Percentiles rank a stretch among this genome's conserved stretches.
These are phyloP conservation scores for Brenthis daphne DNA, from an alignment of 2,888 invertebrate genomes.

Conservation along the genomic window DNA sequence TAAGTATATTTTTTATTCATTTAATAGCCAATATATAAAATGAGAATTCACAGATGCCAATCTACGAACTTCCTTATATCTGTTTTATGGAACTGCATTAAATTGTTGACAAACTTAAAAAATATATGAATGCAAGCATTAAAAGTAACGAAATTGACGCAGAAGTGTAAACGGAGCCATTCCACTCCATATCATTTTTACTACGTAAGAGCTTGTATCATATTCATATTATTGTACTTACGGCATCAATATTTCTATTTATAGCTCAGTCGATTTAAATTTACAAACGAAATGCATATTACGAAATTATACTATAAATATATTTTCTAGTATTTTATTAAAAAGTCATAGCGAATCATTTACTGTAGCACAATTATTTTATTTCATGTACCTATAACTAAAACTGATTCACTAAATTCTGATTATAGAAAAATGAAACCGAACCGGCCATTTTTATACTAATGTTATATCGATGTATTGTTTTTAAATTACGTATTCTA, in stretches of 20 bases:
- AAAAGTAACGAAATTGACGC: slow-evolving; percentile 13
- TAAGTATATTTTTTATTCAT: too few relatives aligned
- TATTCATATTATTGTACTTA: slow-evolving; percentile 56
- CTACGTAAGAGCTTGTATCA: slow-evolving; percentile 70
- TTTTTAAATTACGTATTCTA: slow-evolving; percentile 28
- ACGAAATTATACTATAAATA: slow-evolving; percentile 49
- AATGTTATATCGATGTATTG: slow-evolving; percentile 30
- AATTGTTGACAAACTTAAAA: not conserved
- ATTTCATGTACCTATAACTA: slow-evolving; percentile 7
- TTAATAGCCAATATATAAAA: too few relatives aligned
- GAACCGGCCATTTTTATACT: slow-evolving; percentile 44
- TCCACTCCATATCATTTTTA: slow-evolving; percentile 72
- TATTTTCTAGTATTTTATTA: slow-evolving; percentile 67
- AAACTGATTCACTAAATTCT: slow-evolving; percentile 24
- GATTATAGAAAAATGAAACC: slow-evolving; percentile 37
- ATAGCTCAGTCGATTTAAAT: slow-evolving; percentile 51
- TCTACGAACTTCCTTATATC: too few relatives aligned
- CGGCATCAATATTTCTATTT: slow-evolving; percentile 54
- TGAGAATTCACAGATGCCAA: too few relatives aligned
- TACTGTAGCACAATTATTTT: slow-evolving; percentile 27
- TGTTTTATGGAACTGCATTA: not conserved
- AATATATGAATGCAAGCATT: not conserved
- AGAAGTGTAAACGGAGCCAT: slow-evolving; percentile 35
- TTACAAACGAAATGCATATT: slow-evolving; percentile 46
- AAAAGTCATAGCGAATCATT: slow-evolving; percentile 45